Conservation (phyloP, 2,797 vertebrate genomes). For the Lateolabrax maculatus region DNA sequence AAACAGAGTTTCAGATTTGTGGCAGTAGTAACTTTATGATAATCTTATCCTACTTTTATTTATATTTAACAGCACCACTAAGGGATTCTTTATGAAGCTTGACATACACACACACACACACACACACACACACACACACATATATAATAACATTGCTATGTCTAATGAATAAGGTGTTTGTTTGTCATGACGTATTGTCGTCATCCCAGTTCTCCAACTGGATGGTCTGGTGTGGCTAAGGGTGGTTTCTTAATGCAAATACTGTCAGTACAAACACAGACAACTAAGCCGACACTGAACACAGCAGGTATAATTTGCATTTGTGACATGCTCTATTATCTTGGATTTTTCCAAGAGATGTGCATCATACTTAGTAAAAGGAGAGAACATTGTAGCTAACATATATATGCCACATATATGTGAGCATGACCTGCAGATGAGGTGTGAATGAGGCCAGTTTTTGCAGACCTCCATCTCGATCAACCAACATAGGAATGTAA, state of each 20-base stretch:
- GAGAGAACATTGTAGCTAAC: too few relatives aligned
- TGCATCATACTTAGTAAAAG: background rate
- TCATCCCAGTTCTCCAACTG: slow-evolving; percentile 8
- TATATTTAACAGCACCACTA: background rate
- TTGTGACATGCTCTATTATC: background rate
- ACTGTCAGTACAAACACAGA: slow-evolving; percentile 12
- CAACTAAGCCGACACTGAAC: background rate
- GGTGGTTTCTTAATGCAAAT: slow-evolving; percentile 42
- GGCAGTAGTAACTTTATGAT: background rate
- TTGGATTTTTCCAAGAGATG: background rate
- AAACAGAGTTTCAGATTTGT: background rate
- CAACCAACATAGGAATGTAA: slow-evolving; percentile 73
- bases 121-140: too few relatives aligned
- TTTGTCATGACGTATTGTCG: slow-evolving; percentile 25
- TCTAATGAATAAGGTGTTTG: background rate
- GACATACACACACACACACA: too few relatives aligned
- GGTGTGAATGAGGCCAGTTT: slow-evolving; percentile 43
- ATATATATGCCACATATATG: too few relatives aligned
- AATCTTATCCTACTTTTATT: background rate
- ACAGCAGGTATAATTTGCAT: slow-evolving; percentile 12
- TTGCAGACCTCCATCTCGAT: slow-evolving; percentile 56
- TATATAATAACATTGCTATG: too few relatives aligned
- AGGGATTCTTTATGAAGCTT: background rate
- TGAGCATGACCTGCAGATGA: slow-evolving; percentile 9
- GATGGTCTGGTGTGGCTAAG: slow-evolving; percentile 7